These are phyloP conservation scores for Pyrocoelia pectoralis DNA, from an alignment of 2,888 invertebrate genomes.

Conservation along the genomic window DNA sequence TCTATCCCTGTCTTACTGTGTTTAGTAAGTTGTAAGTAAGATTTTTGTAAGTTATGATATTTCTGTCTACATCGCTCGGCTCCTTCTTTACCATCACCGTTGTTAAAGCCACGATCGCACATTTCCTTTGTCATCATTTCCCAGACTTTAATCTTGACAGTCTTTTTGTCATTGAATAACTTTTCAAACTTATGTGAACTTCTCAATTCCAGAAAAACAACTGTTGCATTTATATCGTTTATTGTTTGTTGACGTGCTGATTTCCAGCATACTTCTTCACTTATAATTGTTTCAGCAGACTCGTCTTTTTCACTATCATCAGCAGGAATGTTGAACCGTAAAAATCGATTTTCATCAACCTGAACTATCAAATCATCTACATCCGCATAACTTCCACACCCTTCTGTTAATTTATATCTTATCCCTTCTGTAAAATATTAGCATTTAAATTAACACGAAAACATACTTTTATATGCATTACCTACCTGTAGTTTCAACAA, in stretches of 20 bases:
- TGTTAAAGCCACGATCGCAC: not conserved
- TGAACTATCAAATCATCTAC: no score
- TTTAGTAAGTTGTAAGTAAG: not conserved
- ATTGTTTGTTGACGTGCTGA: not conserved
- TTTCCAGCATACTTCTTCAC: no score
- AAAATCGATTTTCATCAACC: no score
- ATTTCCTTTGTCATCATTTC: not conserved
- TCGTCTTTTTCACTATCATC: no score
- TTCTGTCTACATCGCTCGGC: constrained; percentile 2
- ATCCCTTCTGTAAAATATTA: no score
- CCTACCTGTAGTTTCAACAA: no score
- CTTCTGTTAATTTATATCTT: no score
- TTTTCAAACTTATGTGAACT: constrained; percentile 1
- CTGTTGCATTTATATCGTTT: not conserved
- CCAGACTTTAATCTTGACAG: constrained; percentile 6
- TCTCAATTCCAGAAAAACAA: not conserved
- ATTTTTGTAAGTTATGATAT: constrained; percentile 2
- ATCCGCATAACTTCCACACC: no score
- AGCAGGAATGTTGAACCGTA: no score
- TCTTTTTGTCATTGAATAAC: not conserved
- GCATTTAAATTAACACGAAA: no score
- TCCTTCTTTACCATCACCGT: constrained; percentile 1
- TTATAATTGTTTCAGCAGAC: no score
- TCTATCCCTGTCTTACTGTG: not conserved
- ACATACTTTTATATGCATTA: no score